These are phyloP conservation scores for Solea senegalensis DNA, from an alignment of 2,113 vertebrate species.

Conservation along the genomic window DNA sequence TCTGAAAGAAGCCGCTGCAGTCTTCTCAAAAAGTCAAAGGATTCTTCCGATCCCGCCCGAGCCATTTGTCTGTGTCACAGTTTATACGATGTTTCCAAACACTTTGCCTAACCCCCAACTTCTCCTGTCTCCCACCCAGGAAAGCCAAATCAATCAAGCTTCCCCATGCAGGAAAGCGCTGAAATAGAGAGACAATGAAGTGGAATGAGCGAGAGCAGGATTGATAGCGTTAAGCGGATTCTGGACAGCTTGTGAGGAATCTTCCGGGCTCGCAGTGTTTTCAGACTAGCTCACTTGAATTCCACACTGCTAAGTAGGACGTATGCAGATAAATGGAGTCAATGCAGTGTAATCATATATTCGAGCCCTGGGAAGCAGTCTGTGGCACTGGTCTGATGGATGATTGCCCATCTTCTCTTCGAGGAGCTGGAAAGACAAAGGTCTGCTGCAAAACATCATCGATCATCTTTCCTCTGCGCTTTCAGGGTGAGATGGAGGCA, in stretches of 20 bases:
- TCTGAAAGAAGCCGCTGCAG: constrained; percentile 51
- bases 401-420: constrained; percentile 53
- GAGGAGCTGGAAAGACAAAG: constrained; percentile 48
- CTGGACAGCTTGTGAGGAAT: constrained; percentile 67
- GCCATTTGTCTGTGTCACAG: constrained; percentile 79
- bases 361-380: constrained; percentile 39
- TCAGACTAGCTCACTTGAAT: constrained; percentile 19
- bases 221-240: constrained; percentile 72
- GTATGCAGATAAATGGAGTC: constrained; percentile 62
- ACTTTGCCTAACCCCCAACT: constrained; percentile 73
- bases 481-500: constrained; percentile 3
- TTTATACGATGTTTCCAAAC: constrained; percentile 75
- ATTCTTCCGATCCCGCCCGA: constrained; percentile 53
- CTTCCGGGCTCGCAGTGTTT: constrained; percentile 37
- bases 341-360: constrained; percentile 54
- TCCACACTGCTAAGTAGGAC: constrained; percentile 61
- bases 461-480: constrained; percentile 32
- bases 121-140: constrained; percentile 70
- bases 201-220: constrained; percentile 78
- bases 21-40: constrained; percentile 69
- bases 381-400: constrained; percentile 39
- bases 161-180: constrained; percentile 77
- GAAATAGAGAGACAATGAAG: constrained; percentile 82
- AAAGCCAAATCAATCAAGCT: constrained; percentile 80
- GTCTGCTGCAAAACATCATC: constrained; percentile 35